phyloP scores from a whole-genome alignment of 2,888 invertebrate species.

The Scelioninae gen. 1 region DNA sequence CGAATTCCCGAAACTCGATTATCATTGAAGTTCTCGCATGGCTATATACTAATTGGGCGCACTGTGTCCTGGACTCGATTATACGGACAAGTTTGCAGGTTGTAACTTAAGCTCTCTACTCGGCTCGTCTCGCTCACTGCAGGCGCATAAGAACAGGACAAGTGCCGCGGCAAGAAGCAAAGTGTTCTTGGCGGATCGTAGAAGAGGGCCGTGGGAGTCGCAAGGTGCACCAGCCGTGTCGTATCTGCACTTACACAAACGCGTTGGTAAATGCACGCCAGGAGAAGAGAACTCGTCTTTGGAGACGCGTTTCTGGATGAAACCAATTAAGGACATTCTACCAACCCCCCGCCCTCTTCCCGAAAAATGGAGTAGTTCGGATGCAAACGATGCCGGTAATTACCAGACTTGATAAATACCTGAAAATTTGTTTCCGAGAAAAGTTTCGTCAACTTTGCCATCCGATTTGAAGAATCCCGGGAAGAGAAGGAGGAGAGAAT shows the following conservation, averaged over 20 bases:
- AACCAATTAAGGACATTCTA: conserved; percentile 81
- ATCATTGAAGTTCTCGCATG: conserved; percentile 75
- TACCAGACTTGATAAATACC: conserved; percentile 64
- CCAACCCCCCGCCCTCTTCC: conserved; percentile 48
- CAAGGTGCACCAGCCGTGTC: conserved; percentile 43
- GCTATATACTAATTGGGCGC: conserved; percentile 76
- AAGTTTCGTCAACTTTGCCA: conserved; percentile 55
- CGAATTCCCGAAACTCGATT: conserved; percentile 76
- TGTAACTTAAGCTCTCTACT: conserved; percentile 68
- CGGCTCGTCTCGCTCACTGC: conserved; percentile 23
- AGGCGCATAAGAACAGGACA: conserved; percentile 25
- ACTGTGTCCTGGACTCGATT: conserved; percentile 74
- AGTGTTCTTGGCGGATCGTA: conserved; percentile 45
- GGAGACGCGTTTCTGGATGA: conserved; percentile 76
- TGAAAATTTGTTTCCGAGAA: conserved; percentile 49
- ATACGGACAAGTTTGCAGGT: conserved; percentile 73
- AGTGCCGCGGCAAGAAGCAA: conserved; percentile 42
- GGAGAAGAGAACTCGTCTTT: conserved; percentile 73
- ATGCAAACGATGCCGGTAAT: conserved; percentile 55
- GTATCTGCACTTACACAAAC: conserved; percentile 22
- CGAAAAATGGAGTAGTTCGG: conserved; percentile 29
- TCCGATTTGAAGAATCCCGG: conserved; percentile 9
- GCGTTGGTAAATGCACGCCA: conserved; percentile 8
- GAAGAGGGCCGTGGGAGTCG: conserved; percentile 40
- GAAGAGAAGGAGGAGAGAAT: conserved; percentile 6